Base-by-base conservation (phyloP, 2,888 invertebrate species). In the Plutella xylostella region DNA sequence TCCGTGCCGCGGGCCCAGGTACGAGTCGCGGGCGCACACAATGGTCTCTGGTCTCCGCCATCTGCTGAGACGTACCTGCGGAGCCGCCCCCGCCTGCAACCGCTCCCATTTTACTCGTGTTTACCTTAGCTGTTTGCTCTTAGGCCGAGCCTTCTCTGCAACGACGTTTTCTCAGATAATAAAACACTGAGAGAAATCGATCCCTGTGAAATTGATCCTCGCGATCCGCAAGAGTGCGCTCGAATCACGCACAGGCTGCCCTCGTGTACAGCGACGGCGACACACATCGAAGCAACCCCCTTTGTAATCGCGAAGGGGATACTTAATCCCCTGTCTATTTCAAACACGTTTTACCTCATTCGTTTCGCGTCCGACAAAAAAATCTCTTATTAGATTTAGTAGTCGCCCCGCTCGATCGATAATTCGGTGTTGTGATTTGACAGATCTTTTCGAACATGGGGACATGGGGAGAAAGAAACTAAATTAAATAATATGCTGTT, bases 301-400 rank as follows among this genome's bases (percentile, higher is more conserved):
- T 60, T 51, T 54, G 51, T 49, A 60, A 60, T 56, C 55, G 57
- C 62, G 62, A 30, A 69, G 74, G 79, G 80, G 79, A 72, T 68
- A 75, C 70, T 72, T 82, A 80, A 82, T 79, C 82, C 82, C 77
- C 78, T 73, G 82, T 79, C 82, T 79, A 79, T 80, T 77, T 79
- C 78, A 74, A 80, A 83, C 82, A 82, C 80, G 80, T 82, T 80
- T 79, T 71, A 77, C 79, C 71, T 80, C 80, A 80, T 79, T 77
- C 79, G 73, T 73, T 74, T 72, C 72, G 72, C 74, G 72, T 68
- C 68, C 67, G 61, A 19, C 78, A 67, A 79, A 82, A 82, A 80
- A 75, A 72, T 22, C 45, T 41, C 67, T 76, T 78, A 80, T 80
- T 79, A 75, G 76, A 80, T 79, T 78, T 74, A 76, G 65, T 68